Conservation (phyloP, 2,113 vertebrate genomes). For the Calyptomena viridis region DNA sequence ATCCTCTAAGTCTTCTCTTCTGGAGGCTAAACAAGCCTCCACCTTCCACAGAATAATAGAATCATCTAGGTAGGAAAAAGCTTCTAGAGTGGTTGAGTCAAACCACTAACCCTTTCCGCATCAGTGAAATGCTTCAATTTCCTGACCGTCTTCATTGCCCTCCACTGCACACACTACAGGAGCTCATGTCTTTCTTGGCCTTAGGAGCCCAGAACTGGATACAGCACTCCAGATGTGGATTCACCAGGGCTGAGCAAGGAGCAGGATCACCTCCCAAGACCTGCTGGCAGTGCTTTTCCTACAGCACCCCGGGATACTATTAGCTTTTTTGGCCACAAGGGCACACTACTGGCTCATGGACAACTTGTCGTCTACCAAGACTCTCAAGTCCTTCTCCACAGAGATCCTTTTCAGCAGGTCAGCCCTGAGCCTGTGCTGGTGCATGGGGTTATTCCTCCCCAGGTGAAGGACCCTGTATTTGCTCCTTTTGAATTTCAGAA, state of each 20-base stretch:
- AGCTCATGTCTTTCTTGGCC: neutral
- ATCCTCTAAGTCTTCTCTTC: neutral
- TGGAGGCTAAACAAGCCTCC: neutral
- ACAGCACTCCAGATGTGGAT: too few relatives aligned
- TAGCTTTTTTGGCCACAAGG: neutral
- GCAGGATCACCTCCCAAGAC: neutral
- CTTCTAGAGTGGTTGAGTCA: too few relatives aligned
- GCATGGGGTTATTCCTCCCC: accelerated
- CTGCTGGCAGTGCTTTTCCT: neutral
- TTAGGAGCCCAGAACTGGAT: neutral
- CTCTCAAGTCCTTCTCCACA: neutral
- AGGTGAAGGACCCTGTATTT: neutral
- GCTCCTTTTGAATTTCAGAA: neutral
- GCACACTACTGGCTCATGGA: neutral
- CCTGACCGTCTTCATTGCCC: too few relatives aligned
- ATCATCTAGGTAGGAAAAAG: too few relatives aligned
- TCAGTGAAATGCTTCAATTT: too few relatives aligned
- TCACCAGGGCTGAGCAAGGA: too few relatives aligned
- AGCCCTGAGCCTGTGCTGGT: neutral
- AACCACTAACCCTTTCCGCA: neutral
- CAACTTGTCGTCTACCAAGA: too few relatives aligned
- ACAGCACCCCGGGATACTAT: neutral
- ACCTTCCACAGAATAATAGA: too few relatives aligned
- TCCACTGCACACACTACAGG: neutral
- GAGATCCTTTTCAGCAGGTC: neutral